These are phyloP conservation scores for Orchesellides sinensis DNA, from an alignment of 2,888 invertebrate genomes.

Conservation along the genomic window DNA sequence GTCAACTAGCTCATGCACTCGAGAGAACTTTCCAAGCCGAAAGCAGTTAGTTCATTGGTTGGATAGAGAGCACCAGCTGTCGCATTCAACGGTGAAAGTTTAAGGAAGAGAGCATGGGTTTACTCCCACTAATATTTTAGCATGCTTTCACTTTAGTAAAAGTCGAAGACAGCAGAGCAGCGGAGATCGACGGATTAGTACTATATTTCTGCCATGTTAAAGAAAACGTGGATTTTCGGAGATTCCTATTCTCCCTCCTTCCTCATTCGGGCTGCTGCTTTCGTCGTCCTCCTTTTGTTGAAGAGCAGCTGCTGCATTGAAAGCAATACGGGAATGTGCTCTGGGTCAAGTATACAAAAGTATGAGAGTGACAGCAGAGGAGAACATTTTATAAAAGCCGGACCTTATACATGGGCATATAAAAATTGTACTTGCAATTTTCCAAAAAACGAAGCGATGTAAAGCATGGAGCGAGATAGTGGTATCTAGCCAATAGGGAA, in stretches of 20 bases:
- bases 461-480: slow-evolving; percentile 5
- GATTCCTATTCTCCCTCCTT: slow-evolving; percentile 45
- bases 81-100: too few relatives aligned
- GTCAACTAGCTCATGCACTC: too few relatives aligned
- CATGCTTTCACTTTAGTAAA: not conserved
- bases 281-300: slow-evolving; percentile 50
- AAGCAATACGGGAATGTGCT: slow-evolving; percentile 49
- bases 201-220: not conserved
- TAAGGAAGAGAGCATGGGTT: too few relatives aligned
- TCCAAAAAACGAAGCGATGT: too few relatives aligned
- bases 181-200: not conserved
- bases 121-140: too few relatives aligned
- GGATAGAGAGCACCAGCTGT: too few relatives aligned
- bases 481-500: too few relatives aligned
- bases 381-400: not conserved
- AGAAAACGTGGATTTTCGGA: slow-evolving; percentile 41
- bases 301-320: slow-evolving; percentile 63
- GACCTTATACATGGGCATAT: not conserved
- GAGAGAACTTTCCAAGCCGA: too few relatives aligned
- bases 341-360: not conserved
- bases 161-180: not conserved
- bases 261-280: slow-evolving; percentile 40
- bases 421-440: not conserved
- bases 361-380: not conserved
- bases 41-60: not conserved